These are phyloP conservation scores for Vesta saturnalis DNA, from an alignment of 2,888 invertebrate species.

Conservation along the genomic window DNA sequence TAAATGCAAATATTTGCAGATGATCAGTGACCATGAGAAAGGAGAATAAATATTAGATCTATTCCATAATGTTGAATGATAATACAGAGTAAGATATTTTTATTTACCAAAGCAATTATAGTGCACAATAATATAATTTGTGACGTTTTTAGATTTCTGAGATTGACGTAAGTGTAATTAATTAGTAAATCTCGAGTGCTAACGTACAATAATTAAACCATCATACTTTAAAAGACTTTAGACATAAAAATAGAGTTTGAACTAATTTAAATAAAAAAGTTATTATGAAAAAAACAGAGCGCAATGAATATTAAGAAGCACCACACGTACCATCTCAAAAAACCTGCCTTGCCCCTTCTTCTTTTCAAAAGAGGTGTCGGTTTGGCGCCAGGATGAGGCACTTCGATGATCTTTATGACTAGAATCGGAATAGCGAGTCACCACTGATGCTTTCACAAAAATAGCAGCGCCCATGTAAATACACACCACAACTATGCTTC, in stretches of 20 bases:
- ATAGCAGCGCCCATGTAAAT: constrained; percentile 41
- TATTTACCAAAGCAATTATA: constrained; percentile 8
- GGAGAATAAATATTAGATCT: too few species aligned
- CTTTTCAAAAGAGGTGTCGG: constrained; percentile 31
- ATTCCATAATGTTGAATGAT: too few species aligned
- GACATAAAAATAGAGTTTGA: background rate
- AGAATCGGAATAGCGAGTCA: constrained; percentile 29
- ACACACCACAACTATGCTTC: constrained; percentile 27
- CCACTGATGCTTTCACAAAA: constrained; percentile 38
- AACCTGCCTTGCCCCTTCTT: constrained; percentile 39
- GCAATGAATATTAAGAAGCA: constrained; percentile 15
- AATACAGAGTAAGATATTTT: background rate
- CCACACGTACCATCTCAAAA: constrained; percentile 44
- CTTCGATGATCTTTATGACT: constrained; percentile 16
- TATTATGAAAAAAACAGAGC: constrained; percentile 5
- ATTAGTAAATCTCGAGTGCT: background rate
- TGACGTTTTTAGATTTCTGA: background rate
- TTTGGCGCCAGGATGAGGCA: constrained; percentile 37
- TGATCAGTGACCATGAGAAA: too few species aligned
- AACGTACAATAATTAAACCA: background rate
- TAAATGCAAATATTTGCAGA: too few species aligned
- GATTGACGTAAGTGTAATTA: background rate
- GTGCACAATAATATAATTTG: background rate
- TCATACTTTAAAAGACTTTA: background rate
- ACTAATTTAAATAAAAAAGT: constrained; percentile 5